Conservation (phyloP, 1,140 invertebrate species). For the Callitettix versicolor region DNA sequence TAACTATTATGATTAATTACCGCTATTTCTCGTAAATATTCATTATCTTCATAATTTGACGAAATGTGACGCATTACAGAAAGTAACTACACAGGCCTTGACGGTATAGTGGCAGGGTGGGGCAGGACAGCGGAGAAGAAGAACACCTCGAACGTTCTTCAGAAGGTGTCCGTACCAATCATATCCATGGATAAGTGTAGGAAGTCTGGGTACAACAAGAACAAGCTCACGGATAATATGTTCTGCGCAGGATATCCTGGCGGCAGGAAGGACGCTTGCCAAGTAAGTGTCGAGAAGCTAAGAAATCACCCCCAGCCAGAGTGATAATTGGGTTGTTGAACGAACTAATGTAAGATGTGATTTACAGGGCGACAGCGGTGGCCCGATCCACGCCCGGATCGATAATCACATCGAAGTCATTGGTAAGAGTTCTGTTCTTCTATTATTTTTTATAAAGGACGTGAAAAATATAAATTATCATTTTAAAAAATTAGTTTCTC, state of each 20-base stretch:
- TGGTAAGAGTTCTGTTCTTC: slow-evolving; percentile 34
- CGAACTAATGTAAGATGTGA: too few relatives aligned
- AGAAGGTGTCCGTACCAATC: slow-evolving; percentile 49
- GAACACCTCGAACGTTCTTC: slow-evolving; percentile 18
- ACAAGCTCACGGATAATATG: slow-evolving; percentile 74
- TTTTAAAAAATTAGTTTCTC: too few relatives aligned
- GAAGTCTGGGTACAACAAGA: slow-evolving; percentile 49
- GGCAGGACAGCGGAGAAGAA: slow-evolving; percentile 24
- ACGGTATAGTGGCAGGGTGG: slow-evolving; percentile 28
- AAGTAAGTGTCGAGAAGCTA: slow-evolving; percentile 23
- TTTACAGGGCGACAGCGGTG: slow-evolving; percentile 52
- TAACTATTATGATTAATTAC: too few relatives aligned
- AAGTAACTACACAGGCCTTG: slow-evolving; percentile 17
- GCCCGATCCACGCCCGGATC: slow-evolving; percentile 45
- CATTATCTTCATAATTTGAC: too few relatives aligned
- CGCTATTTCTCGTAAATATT: too few relatives aligned
- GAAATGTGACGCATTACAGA: too few relatives aligned
- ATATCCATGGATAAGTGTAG: slow-evolving; percentile 58
- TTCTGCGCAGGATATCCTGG: slow-evolving; percentile 68
- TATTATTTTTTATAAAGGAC: too few relatives aligned
- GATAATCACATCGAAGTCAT: slow-evolving; percentile 37
- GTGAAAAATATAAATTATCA: too few relatives aligned
- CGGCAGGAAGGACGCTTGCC: slow-evolving; percentile 63
- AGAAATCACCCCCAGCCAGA: background rate
- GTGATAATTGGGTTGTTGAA: too few relatives aligned